Conservation (phyloP, 2,113 vertebrate species). For the Oryzias woworae region DNA sequence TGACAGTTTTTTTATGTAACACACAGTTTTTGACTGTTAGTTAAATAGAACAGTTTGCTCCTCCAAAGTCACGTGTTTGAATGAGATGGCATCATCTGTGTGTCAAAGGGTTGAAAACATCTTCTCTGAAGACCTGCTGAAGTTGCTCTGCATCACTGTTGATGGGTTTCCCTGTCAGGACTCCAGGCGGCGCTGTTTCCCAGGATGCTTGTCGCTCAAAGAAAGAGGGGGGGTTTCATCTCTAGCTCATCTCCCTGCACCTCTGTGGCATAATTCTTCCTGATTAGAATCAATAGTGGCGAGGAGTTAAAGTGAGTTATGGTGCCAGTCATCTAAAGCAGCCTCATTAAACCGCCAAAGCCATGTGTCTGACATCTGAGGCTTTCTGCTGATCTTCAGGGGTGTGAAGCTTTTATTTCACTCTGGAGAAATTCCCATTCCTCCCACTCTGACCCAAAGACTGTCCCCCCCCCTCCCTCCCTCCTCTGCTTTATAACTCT, state of each 20-base stretch:
- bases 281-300: slow-evolving; percentile 46
- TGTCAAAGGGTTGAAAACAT: too few relatives aligned
- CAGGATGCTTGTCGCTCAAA: too few relatives aligned
- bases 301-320: slow-evolving; percentile 43
- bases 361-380: slow-evolving; percentile 41
- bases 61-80: too few relatives aligned
- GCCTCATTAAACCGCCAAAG: slow-evolving; percentile 46
- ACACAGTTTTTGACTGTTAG: too few relatives aligned
- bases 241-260: slow-evolving; percentile 9
- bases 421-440: slow-evolving; percentile 49
- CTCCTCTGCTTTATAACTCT: slow-evolving; percentile 17
- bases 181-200: too few relatives aligned
- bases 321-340: slow-evolving; percentile 38
- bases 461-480: slow-evolving; percentile 10
- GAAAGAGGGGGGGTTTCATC: neutral
- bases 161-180: too few relatives aligned
- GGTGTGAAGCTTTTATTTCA: slow-evolving; percentile 50
- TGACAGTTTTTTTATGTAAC: too few relatives aligned
- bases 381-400: slow-evolving; percentile 34
- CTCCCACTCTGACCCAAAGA: slow-evolving; percentile 14
- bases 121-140: too few relatives aligned
- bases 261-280: slow-evolving; percentile 32
- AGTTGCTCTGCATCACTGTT: too few relatives aligned
- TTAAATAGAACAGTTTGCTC: too few relatives aligned
- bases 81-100: too few relatives aligned